A percentile compares a stretch with the other conserved stretches of the same genome.
phyloP scores from a whole-genome alignment of 2,113 vertebrate genomes.

The Bubo bubo region DNA sequence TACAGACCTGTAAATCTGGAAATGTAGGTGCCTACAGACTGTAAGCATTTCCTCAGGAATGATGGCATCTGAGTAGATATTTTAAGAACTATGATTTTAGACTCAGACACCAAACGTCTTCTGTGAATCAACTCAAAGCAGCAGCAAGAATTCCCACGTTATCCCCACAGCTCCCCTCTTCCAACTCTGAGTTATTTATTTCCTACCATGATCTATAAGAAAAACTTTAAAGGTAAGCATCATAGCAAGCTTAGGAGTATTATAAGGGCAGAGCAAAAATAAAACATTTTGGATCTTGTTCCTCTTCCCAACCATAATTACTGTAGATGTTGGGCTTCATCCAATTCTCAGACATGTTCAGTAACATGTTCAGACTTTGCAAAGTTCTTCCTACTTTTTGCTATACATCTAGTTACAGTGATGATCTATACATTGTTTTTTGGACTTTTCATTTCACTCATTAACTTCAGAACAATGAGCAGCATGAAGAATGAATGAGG shows the following conservation, averaged over 20 bases:
- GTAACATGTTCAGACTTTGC: background rate
- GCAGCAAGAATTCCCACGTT: background rate
- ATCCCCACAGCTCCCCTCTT: background rate
- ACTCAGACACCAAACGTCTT: background rate
- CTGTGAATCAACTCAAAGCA: background rate
- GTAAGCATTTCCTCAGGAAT: background rate
- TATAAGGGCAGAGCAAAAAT: background rate
- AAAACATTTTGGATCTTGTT: background rate
- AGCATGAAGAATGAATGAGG: background rate
- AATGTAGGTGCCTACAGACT: background rate
- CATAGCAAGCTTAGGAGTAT: background rate
- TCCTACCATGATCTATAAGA: background rate
- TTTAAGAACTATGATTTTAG: background rate
- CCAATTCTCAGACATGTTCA: background rate
- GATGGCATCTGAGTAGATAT: background rate
- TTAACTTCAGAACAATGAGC: background rate
- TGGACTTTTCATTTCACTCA: background rate
- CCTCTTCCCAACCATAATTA: background rate
- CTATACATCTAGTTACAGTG: background rate
- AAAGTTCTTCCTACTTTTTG: background rate
- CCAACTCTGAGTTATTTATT: background rate
- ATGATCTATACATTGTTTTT: background rate
- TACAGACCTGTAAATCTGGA: background rate
- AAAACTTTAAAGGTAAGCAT: background rate
- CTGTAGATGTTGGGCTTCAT: background rate